A percentile compares a stretch with the other conserved stretches of the same genome.
phyloP scores from a whole-genome alignment of 2,888 invertebrate genomes.

The Xylocampa areola region DNA sequence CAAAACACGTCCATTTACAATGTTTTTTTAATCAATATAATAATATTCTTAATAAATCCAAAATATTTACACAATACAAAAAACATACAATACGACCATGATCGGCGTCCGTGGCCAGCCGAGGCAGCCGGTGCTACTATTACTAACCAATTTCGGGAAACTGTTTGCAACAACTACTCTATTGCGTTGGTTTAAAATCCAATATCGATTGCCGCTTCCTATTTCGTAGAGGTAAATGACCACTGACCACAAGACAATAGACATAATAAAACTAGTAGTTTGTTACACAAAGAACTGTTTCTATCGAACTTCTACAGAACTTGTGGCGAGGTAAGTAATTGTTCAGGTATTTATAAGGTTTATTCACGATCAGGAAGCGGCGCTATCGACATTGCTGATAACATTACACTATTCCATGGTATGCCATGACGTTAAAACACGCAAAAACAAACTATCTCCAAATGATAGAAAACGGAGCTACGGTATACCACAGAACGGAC shows the following conservation, averaged over 20 bases:
- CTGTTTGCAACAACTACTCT: slow-evolving; percentile 60
- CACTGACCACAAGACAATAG: slow-evolving; percentile 42
- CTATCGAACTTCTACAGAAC: slow-evolving; percentile 16
- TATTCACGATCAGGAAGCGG: slow-evolving; percentile 32
- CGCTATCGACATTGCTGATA: slow-evolving; percentile 24
- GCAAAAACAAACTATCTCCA: slow-evolving; percentile 20
- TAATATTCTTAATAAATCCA: slow-evolving; percentile 89
- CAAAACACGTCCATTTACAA: slow-evolving; percentile 80
- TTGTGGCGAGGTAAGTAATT: slow-evolving; percentile 23
- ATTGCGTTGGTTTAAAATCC: slow-evolving; percentile 53
- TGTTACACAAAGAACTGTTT: slow-evolving; percentile 34
- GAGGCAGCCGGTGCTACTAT: slow-evolving; percentile 55
- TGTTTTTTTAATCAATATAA: slow-evolving; percentile 90
- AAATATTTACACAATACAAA: slow-evolving; percentile 90
- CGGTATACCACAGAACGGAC: slow-evolving; percentile 33
- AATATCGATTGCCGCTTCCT: slow-evolving; percentile 57
- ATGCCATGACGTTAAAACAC: slow-evolving; percentile 18
- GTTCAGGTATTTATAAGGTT: slow-evolving; percentile 25
- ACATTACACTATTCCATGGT: slow-evolving; percentile 33
- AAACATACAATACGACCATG: slow-evolving; percentile 87
- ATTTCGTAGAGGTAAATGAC: slow-evolving; percentile 4
- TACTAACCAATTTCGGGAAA: slow-evolving; percentile 56
- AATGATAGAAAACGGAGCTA: slow-evolving; percentile 7
- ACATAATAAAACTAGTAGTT: slow-evolving; percentile 33
- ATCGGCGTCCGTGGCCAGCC: slow-evolving; percentile 79